phyloP scores from a whole-genome alignment of 2,797 vertebrate species.

The Mus caroli region DNA sequence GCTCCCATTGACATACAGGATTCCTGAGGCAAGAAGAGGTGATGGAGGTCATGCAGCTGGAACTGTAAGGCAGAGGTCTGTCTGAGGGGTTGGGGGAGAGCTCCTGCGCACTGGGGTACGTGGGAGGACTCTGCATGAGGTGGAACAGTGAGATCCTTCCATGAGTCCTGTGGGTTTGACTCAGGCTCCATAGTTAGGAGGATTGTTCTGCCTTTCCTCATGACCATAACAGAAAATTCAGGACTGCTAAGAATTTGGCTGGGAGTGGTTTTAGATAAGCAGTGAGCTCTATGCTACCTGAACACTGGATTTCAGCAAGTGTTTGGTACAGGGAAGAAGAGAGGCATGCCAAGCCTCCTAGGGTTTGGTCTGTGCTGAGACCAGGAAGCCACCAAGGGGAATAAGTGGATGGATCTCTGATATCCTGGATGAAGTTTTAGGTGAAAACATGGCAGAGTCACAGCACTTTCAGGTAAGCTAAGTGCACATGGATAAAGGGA shows the following conservation, averaged over 20 bases:
- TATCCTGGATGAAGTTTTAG: background rate
- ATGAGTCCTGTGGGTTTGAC: background rate
- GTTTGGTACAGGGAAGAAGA: background rate
- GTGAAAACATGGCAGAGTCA: background rate
- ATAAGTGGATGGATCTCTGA: background rate
- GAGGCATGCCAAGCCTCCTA: background rate
- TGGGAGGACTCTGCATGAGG: background rate
- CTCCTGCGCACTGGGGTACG: background rate
- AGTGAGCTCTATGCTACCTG: background rate
- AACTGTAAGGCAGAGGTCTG: background rate
- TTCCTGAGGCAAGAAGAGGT: conserved; percentile 82
- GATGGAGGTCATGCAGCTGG: background rate
- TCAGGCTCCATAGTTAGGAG: background rate
- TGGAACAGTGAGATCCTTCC: background rate
- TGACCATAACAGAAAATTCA: background rate
- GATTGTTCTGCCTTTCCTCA: background rate
- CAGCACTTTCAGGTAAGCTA: background rate
- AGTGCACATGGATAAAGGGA: background rate
- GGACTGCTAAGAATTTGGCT: background rate
- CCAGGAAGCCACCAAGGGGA: background rate
- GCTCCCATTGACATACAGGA: conserved; percentile 90
- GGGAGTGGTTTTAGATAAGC: background rate
- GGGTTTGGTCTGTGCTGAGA: background rate
- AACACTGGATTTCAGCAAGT: background rate
- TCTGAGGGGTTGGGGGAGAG: background rate